Evolutionary conservation across 1,140 invertebrate species (phyloP).

Genomic region (Chironomus tepperi): DNA sequence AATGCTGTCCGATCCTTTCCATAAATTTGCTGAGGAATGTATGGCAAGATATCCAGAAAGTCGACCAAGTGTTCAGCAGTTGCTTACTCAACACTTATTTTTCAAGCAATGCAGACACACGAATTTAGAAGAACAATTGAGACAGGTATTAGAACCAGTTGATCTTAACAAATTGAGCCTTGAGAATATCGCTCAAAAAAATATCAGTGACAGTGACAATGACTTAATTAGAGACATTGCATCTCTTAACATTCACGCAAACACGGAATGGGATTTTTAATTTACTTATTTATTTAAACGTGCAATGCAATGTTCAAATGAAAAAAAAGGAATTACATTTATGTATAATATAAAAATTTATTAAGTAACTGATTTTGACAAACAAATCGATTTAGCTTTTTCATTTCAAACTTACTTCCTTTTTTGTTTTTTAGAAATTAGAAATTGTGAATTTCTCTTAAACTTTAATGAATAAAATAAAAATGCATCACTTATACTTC

Average conservation of each 20-base stretch:
- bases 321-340: neutral
- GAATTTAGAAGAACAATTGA: constrained; percentile 32
- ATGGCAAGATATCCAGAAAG: constrained; percentile 46
- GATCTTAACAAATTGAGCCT: constrained; percentile 29
- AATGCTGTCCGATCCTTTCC: constrained; percentile 62
- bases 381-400: too few relatives aligned
- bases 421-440: neutral
- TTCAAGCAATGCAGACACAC: constrained; percentile 53
- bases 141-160: constrained; percentile 28
- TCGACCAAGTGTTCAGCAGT: constrained; percentile 53
- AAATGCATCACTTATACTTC: neutral
- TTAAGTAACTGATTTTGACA: too few relatives aligned
- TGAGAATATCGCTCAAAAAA: constrained; percentile 14
- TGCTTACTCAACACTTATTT: constrained; percentile 59
- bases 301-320: neutral
- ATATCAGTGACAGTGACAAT: constrained; percentile 8
- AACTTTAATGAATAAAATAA: neutral
- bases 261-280: constrained; percentile 28
- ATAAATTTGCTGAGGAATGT: constrained; percentile 63
- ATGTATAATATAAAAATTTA: neutral
- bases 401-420: too few relatives aligned
- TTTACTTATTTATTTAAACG: neutral
- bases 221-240: neutral
- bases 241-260: constrained; percentile 22
- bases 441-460: neutral